Evolutionary conservation across 2,113 vertebrate genomes (phyloP).

Genomic region (Carlito syrichta): DNA sequence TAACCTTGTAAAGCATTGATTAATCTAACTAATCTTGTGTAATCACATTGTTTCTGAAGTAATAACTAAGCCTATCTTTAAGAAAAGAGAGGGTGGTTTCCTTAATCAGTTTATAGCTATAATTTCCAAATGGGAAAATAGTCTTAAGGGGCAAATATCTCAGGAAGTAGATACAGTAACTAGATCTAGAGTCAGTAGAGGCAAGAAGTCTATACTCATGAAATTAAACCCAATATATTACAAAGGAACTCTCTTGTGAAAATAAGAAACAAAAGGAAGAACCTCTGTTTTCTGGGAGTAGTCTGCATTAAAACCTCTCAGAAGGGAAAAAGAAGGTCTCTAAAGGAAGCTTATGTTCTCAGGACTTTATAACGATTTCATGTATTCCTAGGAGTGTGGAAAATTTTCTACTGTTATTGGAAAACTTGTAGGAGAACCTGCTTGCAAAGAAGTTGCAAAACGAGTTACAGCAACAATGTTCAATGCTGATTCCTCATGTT

Average conservation of each 20-base stretch:
- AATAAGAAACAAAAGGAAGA: constrained; percentile 47
- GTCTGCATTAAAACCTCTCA: background rate
- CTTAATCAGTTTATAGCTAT: constrained; percentile 74
- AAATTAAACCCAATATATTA: constrained; percentile 72
- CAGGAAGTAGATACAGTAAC: constrained; percentile 69
- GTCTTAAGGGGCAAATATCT: constrained; percentile 75
- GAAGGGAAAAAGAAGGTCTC: background rate
- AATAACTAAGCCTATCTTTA: constrained; percentile 76
- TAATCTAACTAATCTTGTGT: constrained; percentile 74
- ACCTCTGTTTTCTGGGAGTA: background rate
- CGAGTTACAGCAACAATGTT: background rate
- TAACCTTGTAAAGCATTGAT: constrained; percentile 70
- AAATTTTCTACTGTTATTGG: background rate
- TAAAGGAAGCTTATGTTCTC: background rate
- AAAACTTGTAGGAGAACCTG: background rate
- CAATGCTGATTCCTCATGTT: background rate
- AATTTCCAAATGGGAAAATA: constrained; percentile 74
- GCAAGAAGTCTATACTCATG: constrained; percentile 75
- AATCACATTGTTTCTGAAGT: constrained; percentile 70
- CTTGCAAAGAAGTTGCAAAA: background rate
- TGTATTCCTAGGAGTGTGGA: background rate
- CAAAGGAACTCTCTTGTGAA: constrained; percentile 43
- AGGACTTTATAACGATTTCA: background rate
- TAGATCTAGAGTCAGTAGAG: constrained; percentile 73
- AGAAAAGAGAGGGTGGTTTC: constrained; percentile 70